Evolutionary conservation across 2,888 invertebrate genomes (phyloP).

Genomic region (Taphrorychus bicolor): DNA sequence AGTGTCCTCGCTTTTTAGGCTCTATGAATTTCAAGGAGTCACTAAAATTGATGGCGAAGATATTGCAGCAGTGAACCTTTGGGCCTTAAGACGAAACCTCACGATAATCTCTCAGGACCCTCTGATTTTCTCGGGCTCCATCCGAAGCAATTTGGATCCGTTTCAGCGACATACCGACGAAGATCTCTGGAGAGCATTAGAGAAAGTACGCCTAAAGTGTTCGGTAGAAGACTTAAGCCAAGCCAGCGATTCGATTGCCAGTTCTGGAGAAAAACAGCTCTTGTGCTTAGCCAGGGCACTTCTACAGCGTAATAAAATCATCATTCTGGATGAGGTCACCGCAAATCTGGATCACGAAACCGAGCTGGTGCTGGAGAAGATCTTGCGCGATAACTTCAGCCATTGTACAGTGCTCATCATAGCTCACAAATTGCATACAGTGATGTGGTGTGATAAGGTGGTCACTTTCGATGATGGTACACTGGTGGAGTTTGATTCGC

Average conservation of each 20-base stretch:
- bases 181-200: slow-evolving; percentile 81
- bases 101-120: slow-evolving; percentile 89
- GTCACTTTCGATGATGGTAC: slow-evolving; percentile 81
- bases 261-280: slow-evolving; percentile 67
- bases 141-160: slow-evolving; percentile 90
- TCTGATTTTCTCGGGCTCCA: slow-evolving; percentile 83
- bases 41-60: slow-evolving; percentile 82
- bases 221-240: slow-evolving; percentile 70
- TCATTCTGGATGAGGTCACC: slow-evolving; percentile 72
- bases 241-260: slow-evolving; percentile 55
- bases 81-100: slow-evolving; percentile 75
- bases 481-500: slow-evolving; percentile 78
- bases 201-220: slow-evolving; percentile 80
- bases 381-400: slow-evolving; percentile 75
- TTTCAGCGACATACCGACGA: slow-evolving; percentile 79
- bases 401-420: slow-evolving; percentile 80
- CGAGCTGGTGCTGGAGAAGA: slow-evolving; percentile 76
- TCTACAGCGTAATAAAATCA: slow-evolving; percentile 56
- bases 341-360: slow-evolving; percentile 82
- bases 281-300: slow-evolving; percentile 72
- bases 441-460: slow-evolving; percentile 83
- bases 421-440: slow-evolving; percentile 68
- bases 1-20: slow-evolving; percentile 78
- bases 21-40: slow-evolving; percentile 78
- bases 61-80: slow-evolving; percentile 72